Evolutionary conservation across 2,113 vertebrate genomes (phyloP), one percentile per base, ranked within the genome.

Genomic region (Litocranius walleri): DNA sequence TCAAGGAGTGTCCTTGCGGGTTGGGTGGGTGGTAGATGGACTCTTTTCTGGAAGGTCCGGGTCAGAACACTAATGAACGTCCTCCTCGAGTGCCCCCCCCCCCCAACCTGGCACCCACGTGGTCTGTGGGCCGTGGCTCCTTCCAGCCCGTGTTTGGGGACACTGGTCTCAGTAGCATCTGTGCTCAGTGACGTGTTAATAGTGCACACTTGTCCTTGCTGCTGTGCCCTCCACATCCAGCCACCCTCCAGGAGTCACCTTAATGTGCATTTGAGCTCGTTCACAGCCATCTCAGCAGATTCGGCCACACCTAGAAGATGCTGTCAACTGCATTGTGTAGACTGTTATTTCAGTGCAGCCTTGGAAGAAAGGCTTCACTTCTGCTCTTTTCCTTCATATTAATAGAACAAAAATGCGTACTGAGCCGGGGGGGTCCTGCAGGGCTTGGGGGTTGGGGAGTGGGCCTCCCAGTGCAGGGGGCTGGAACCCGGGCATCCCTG

Each of bases 51-150:
- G 29, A 56, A 43, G 50, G 2, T 23, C 74, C 48, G 7, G 62
- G 48, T 33, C 10, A 74, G 67, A 86, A 94, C 50, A 36, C 59
- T 92, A 84, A 36, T 7, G 10, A 80, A 29, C 14, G 17, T 23
- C 13, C 78, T 80, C 21, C 23, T 11, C 5, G 3, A 12, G 1
- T 27, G 3, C 33, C 3, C 21, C 6, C 10, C 17, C 1, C 45
- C 11, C 16, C 30, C 10, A 36, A 5, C 16, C 45, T 17, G 27
- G 29, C 45, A 17, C 77, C 77, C 11, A 12, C 0, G 2, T 54
- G 33, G 29, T 95, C 50, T 80, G 29, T 0, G 11, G 14, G 30
- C 62, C 33, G 16, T 85, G 71, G 57, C 16, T 86, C 43, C 62
- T 77, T 78, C 77, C 27, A 81, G 2, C 52, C 78, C 56, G 13